Evolutionary conservation across 92 coral and sea anemone species (phyloP), one percentile per base, ranked within the genome.

Genomic region (Palythoa heliodiscus): DNA sequence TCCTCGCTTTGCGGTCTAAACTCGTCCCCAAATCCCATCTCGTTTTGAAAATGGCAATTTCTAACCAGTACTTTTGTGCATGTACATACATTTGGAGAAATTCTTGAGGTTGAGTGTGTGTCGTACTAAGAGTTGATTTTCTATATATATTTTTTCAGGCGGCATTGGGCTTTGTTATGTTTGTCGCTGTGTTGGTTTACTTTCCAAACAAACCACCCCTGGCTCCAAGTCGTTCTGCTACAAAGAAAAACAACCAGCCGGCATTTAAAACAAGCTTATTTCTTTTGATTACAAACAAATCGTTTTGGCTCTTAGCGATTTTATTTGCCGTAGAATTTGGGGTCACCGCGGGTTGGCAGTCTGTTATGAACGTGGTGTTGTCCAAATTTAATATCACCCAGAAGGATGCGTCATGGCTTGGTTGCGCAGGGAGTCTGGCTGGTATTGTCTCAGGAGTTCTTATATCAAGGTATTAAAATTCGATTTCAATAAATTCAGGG

Each of bases 341-440:
- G 4, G 90, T 95, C 53, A 83, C 85, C 40, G 75, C 71, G 54
- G 95, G 92, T 4, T 95, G 98, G 98, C 70, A 82, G 52, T 74
- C 95, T 5, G 93, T 95, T 16, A 71, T 95, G 57, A 91, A 87
- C 58, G 80, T 93, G 37, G 90, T 93, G 54, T 82, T 95, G 39
- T 82, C 90, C 43, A 94, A 93, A 29, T 93, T 89, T 85, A 81
- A 82, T 38, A 77, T 92, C n/a, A 75, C 55, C 38, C 89, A 87
- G 80, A 78, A 57, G 16, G 71, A 85, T 37, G 94, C 98, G 20
- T 92, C 93, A 7, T 93, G 93, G 98, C 90, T 95, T 14, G 98
- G 98, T 14, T 87, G 86, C 74, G 87, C 87, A 19, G 90, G 80
- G 3, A 81, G 86, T 24, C 66, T 89, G 57, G 93, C 95, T 78